phyloP scores from a whole-genome alignment of 2,113 vertebrate genomes.

The Oncorhynchus kisutch region DNA sequence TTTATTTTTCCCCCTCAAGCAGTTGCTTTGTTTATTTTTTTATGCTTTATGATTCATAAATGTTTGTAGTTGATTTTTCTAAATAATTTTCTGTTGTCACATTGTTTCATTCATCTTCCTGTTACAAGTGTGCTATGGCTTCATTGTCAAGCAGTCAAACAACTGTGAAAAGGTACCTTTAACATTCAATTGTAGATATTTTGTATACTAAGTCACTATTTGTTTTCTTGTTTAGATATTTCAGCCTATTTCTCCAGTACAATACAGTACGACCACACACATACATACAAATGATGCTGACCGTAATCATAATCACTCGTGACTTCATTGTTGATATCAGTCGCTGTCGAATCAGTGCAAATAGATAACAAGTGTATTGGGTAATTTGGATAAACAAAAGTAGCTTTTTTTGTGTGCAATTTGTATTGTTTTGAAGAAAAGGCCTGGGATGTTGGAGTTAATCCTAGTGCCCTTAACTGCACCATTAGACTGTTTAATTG shows the following conservation, averaged over 20 bases:
- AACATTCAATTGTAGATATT: not conserved
- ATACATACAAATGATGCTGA: slow-evolving; percentile 11
- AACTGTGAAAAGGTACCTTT: slow-evolving; percentile 25
- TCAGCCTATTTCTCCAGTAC: not conserved
- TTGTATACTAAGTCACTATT: not conserved
- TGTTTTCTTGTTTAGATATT: not conserved
- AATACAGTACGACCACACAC: slow-evolving; percentile 66
- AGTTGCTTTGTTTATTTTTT: slow-evolving; percentile 66
- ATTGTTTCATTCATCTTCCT: not conserved
- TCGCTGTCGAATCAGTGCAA: slow-evolving; percentile 28
- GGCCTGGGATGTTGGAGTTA: slow-evolving; percentile 45
- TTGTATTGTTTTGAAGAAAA: slow-evolving; percentile 50
- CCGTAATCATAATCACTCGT: slow-evolving; percentile 19
- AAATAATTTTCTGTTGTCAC: not conserved
- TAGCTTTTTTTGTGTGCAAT: slow-evolving; percentile 29
- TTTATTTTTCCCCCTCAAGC: slow-evolving; percentile 69
- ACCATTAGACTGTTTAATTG: slow-evolving; percentile 62
- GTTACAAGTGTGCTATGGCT: slow-evolving; percentile 25
- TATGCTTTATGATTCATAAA: slow-evolving; percentile 54
- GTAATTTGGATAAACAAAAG: slow-evolving; percentile 21
- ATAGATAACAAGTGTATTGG: slow-evolving; percentile 16
- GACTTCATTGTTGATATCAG: slow-evolving; percentile 53
- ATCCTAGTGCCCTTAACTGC: slow-evolving; percentile 54
- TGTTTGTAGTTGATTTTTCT: slow-evolving; percentile 27
- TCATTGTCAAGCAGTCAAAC: not conserved